phyloP scores from a whole-genome alignment of 2,888 invertebrate species.

The Tubulanus polymorphus region DNA sequence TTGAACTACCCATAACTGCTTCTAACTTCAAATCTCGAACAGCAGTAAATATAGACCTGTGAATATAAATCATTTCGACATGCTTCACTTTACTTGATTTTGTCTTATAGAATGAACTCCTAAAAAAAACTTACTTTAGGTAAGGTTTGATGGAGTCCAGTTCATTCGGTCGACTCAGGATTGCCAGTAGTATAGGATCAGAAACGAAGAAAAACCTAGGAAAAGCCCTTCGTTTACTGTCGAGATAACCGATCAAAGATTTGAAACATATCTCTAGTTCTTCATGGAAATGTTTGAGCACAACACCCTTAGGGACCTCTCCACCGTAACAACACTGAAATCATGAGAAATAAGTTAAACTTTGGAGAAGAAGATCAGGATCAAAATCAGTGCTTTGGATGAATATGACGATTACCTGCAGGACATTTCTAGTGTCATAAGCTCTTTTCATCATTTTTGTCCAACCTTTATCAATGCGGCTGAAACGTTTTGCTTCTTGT shows the following conservation, averaged over 20 bases:
- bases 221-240: conserved; percentile 48
- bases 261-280: conserved; percentile 53
- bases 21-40: conserved; percentile 45
- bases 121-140: conserved; percentile 41
- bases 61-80: background rate
- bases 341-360: background rate
- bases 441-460: conserved; percentile 53
- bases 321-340: conserved; percentile 51
- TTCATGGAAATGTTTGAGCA: conserved; percentile 49
- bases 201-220: conserved; percentile 53
- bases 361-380: background rate
- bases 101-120: too few relatives aligned
- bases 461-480: conserved; percentile 51
- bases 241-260: conserved; percentile 47
- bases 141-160: conserved; percentile 49
- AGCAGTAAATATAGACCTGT: conserved; percentile 43
- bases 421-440: conserved; percentile 51
- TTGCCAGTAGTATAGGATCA: conserved; percentile 46
- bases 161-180: conserved; percentile 47
- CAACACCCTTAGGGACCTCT: conserved; percentile 49
- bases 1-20: too few relatives aligned
- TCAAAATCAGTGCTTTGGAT: conserved; percentile 1
- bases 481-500: conserved; percentile 51
- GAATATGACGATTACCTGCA: conserved; percentile 37
- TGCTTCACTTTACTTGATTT: too few relatives aligned